Evolutionary conservation across 2,888 invertebrate genomes (phyloP).

Genomic region (Eretmocerus hayati): DNA sequence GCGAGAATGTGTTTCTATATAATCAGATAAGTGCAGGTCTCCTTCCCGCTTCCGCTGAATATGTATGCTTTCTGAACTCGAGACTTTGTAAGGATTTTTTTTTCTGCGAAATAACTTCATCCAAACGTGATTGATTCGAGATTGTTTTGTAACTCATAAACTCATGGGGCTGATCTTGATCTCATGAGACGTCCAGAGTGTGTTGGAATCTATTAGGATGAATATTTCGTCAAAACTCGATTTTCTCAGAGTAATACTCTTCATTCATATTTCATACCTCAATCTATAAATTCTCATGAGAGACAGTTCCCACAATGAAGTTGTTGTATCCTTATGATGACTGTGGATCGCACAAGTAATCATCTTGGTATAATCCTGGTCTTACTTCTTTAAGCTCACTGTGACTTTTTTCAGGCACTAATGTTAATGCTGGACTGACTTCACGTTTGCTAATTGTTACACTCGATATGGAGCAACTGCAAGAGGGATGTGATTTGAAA

Average conservation of each 20-base stretch:
- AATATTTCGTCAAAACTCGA: conserved; percentile 6
- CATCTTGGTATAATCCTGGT: conserved; percentile 39
- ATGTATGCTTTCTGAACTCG: too few species aligned
- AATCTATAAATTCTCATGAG: conserved; percentile 34
- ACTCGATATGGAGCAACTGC: conserved; percentile 29
- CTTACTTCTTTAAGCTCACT: conserved; percentile 17
- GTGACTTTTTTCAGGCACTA: conserved; percentile 20
- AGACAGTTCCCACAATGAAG: conserved; percentile 37
- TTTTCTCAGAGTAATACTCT: background rate
- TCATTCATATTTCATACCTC: conserved; percentile 28
- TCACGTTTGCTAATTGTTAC: conserved; percentile 13
- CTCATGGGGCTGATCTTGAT: too few species aligned
- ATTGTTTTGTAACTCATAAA: conserved; percentile 12
- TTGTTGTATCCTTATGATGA: conserved; percentile 26
- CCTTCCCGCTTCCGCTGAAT: too few species aligned
- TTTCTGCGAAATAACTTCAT: conserved; percentile 17
- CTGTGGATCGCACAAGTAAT: conserved; percentile 32
- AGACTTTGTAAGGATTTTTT: too few species aligned
- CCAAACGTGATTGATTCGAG: conserved; percentile 7
- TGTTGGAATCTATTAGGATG: conserved; percentile 33
- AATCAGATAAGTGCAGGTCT: too few species aligned
- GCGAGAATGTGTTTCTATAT: too few species aligned
- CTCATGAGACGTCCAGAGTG: conserved; percentile 26
- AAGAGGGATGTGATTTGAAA: conserved; percentile 16
- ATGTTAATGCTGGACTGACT: conserved; percentile 28